Conservation (phyloP, 2,888 invertebrate genomes). For the Lapara coniferarum region DNA sequence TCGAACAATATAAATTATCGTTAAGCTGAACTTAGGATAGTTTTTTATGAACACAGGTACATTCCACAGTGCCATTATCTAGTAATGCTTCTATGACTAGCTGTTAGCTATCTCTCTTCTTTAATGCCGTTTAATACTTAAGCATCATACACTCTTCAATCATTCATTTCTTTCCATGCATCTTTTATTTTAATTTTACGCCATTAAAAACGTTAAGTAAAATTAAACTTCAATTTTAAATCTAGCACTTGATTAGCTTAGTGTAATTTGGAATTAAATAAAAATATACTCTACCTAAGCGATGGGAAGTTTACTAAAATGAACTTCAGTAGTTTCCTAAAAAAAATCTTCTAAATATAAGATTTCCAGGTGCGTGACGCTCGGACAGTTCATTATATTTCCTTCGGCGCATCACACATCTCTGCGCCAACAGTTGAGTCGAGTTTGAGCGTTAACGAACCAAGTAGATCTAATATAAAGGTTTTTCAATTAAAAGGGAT, state of each 20-base stretch:
- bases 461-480: slow-evolving; percentile 57
- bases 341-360: slow-evolving; percentile 81
- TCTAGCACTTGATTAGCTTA: slow-evolving; percentile 75
- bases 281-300: slow-evolving; percentile 60
- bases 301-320: slow-evolving; percentile 69
- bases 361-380: slow-evolving; percentile 57
- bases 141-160: slow-evolving; percentile 43
- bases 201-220: slow-evolving; percentile 44
- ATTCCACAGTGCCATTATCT: slow-evolving; percentile 81
- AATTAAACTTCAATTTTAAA: slow-evolving; percentile 58
- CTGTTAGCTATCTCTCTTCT: slow-evolving; percentile 66
- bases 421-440: not conserved
- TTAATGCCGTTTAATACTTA: slow-evolving; percentile 53
- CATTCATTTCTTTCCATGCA: slow-evolving; percentile 39
- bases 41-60: slow-evolving; percentile 81
- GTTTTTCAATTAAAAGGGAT: slow-evolving; percentile 72
- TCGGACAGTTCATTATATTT: not conserved
- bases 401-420: not conserved
- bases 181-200: slow-evolving; percentile 28
- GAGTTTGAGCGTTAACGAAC: slow-evolving; percentile 22
- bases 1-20: slow-evolving; percentile 64
- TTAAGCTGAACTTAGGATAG: slow-evolving; percentile 76
- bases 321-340: slow-evolving; percentile 73
- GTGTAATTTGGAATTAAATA: slow-evolving; percentile 73
- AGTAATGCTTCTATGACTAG: slow-evolving; percentile 72